Base-by-base conservation (phyloP, 2,113 vertebrate species). In the Uropsilus gracilis region DNA sequence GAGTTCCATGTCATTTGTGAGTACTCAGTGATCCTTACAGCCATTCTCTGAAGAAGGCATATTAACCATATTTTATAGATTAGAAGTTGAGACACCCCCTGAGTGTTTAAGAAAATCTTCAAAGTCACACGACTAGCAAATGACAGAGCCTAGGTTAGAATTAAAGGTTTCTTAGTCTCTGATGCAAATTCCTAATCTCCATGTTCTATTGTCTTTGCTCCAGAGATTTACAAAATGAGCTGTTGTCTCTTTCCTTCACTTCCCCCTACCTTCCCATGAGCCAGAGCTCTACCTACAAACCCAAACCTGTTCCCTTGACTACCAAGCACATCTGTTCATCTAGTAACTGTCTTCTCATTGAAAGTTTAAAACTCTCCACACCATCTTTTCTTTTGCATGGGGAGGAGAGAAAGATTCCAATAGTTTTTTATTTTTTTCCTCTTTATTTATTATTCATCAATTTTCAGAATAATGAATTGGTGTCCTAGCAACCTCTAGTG, bases 401-500 rank as follows among this genome's bases (percentile, higher is more conserved):
- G 37, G 46, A 86, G 13, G 61, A 5, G 14, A 61, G 50, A 91
- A 91, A 69, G 50, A 88, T 82, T 71, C 71, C 8, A 89, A 2
- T 77, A 37, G 30, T 78, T 84, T 89, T 77, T 71, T 71, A 44
- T 69, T 81, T 82, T 85, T 32, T 10, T 39, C 18, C 69, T 68
- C 63, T 73, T 90, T 73, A 64, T 82, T 78, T n/a, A 59, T 61
- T 26, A 61, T 55, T 55, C 53, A 84, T 78, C 12, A 90, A 5
- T 78, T 90, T 91, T 64, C 57, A 59, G 53, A 91, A 50, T 87
- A 86, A 53, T 42, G 22, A 93, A 30, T 90, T 72, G 50, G 8
- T 57, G 68, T 83, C 59, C 39, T 59, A 68, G 39, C 28, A 75
- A 69, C 42, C n/a, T 81, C 66, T 37, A 91, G 10, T 59, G 48